Evolutionary conservation across 2,888 invertebrate genomes (phyloP), one percentile per base, ranked within the genome.

Genomic region (Oxytorus armatus): DNA sequence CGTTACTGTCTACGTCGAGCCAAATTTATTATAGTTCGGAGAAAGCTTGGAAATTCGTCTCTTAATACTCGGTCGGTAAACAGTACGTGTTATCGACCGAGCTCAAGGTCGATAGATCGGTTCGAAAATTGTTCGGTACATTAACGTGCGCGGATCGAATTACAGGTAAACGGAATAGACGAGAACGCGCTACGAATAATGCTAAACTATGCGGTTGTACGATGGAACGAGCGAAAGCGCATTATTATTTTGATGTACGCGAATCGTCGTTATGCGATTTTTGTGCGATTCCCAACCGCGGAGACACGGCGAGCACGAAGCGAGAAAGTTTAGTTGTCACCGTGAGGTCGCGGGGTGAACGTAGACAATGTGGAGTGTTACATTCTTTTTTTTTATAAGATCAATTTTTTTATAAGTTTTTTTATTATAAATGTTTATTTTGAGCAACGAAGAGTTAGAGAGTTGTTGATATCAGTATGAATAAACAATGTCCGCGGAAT

Each of bases 401-500:
- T 39, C 18, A 11, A 0, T 57, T 18, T 33, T 72, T 57, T 3
- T 1, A 25, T 18, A 29, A 21, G 18, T 55, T 44, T 57, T 2
- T 29, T 61, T n/a, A n/a, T 63, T 10, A 2, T 11, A 3, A 51
- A 47, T 36, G 33, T 23, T 21, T 18, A 59, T 36, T 68, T 33
- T 10, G 36, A 25, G 55, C 10, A 29, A 11, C 3, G 39, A 29
- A 29, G 21, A 42, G 16, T 11, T 7, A 18, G 14, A 66, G 21
- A 36, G 18, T 44, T 7, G 51, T 14, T 33, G 8, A 51, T 29
- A 14, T 61, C 77, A 79, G 11, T 79, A 83, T 82, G 83, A 73
- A 16, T 21, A 23, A 51, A 84, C 83, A 29, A 88, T 87, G 85
- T 88, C 88, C 66, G 83, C 86, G 29, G 84, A 86, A 47, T 85